These are phyloP conservation scores for Holotrichia oblita DNA, from an alignment of 1,140 invertebrate genomes.

Conservation along the genomic window DNA sequence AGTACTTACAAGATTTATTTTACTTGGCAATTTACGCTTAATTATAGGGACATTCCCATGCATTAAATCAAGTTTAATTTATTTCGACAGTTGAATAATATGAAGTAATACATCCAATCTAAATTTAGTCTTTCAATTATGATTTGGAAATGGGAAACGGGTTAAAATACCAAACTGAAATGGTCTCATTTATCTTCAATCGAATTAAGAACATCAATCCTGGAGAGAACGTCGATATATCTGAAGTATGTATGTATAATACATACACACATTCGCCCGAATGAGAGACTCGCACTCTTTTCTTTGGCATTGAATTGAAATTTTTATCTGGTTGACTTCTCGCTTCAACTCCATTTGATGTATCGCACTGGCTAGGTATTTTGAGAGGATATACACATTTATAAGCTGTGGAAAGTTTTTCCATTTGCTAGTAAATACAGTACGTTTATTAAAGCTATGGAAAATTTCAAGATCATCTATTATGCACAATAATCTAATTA, in stretches of 20 bases:
- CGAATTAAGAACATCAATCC: slow-evolving; percentile 11
- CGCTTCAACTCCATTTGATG: not conserved
- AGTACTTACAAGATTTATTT: no score
- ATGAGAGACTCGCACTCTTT: not conserved
- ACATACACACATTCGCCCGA: not conserved
- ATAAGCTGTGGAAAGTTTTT: not conserved
- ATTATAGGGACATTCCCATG: no score
- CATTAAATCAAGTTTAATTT: no score
- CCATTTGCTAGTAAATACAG: not conserved
- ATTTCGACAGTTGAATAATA: no score
- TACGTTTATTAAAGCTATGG: no score
- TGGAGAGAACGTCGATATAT: not conserved
- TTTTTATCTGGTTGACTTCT: slow-evolving; percentile 22
- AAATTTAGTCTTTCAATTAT: no score
- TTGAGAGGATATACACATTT: no score
- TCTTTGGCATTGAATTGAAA: not conserved
- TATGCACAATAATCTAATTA: no score
- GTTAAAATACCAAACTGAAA: not conserved
- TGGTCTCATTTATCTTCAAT: not conserved
- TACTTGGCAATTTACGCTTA: no score
- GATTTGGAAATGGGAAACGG: no score
- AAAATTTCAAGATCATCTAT: no score
- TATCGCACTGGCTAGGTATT: not conserved
- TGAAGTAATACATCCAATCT: no score
- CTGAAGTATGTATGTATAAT: not conserved